Percentiles rank a stretch among this genome's conserved stretches.
Conservation (phyloP, 1,140 invertebrate genomes). For the Bradynema listronoti region DNA sequence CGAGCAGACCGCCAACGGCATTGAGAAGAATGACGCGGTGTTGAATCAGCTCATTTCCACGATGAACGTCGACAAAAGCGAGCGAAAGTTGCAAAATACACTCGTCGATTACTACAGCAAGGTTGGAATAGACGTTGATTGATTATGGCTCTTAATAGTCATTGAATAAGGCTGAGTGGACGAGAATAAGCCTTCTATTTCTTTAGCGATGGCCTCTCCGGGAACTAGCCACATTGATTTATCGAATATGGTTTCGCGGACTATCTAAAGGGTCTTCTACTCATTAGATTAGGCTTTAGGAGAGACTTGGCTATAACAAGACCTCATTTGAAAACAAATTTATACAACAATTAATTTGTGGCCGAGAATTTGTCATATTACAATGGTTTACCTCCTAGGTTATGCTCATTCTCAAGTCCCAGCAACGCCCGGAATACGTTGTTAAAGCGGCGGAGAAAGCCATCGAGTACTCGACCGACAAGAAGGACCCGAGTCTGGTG, state of each 20-base stretch:
- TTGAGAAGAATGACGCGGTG: conserved; percentile 7
- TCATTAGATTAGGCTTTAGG: too few species aligned
- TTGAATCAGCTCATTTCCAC: conserved; percentile 10
- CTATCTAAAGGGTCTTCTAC: too few species aligned
- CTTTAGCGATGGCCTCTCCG: too few species aligned
- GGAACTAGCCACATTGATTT: too few species aligned
- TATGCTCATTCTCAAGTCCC: conserved; percentile 35
- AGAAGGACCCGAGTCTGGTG: conserved; percentile 13
- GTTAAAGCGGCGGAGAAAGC: conserved; percentile 26
- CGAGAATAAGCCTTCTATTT: too few species aligned
- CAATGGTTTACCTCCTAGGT: conserved; percentile 3
- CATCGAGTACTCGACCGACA: conserved; percentile 14
- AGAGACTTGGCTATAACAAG: too few species aligned
- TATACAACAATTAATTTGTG: background rate
- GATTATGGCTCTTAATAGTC: too few species aligned
- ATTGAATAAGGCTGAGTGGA: too few species aligned
- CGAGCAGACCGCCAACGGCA: conserved; percentile 5
- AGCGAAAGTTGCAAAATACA: conserved; percentile 15
- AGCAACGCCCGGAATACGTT: conserved; percentile 30
- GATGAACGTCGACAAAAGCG: background rate
- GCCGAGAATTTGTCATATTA: background rate
- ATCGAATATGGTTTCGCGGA: too few species aligned
- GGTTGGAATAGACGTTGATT: conserved; percentile 6
- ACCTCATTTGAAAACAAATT: background rate
- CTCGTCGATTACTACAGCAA: conserved; percentile 23